phyloP scores from a whole-genome alignment of 92 coral and sea anemone species.

The Bergia puertoricense region DNA sequence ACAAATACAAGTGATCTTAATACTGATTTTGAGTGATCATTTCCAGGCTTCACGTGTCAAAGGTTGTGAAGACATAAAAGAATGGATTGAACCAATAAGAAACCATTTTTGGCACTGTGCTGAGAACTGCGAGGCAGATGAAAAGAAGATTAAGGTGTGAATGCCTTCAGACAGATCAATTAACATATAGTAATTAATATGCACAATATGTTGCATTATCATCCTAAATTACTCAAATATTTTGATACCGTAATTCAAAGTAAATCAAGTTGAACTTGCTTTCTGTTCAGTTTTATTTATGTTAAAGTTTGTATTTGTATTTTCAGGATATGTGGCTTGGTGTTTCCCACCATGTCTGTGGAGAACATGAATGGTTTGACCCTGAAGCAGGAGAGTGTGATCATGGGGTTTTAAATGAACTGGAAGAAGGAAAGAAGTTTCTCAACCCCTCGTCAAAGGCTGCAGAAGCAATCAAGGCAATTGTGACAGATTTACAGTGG shows the following conservation, averaged over 20 bases:
- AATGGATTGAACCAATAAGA: conserved; percentile 43
- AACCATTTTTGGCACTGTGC: conserved; percentile 76
- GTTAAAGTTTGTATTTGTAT: too few relatives aligned
- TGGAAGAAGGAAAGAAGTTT: neutral
- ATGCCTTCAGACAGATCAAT: too few relatives aligned
- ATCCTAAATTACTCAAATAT: too few relatives aligned
- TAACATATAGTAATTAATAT: too few relatives aligned
- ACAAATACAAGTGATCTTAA: too few relatives aligned
- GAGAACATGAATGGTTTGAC: conserved; percentile 24
- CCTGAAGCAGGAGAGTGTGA: conserved; percentile 16
- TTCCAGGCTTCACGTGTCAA: conserved; percentile 50
- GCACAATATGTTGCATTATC: too few relatives aligned
- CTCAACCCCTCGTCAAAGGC: conserved; percentile 3
- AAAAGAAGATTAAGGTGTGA: neutral
- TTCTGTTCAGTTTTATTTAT: neutral
- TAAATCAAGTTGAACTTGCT: too few relatives aligned
- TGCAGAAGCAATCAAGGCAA: conserved; percentile 5
- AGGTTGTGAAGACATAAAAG: conserved; percentile 45
- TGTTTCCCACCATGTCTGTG: neutral
- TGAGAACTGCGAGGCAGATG: conserved; percentile 53
- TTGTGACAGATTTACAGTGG: conserved; percentile 12
- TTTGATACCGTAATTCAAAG: too few relatives aligned
- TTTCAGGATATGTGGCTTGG: conserved; percentile 9
- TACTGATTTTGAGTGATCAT: too few relatives aligned
- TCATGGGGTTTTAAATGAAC: neutral